Evolutionary conservation across 2,888 invertebrate species (phyloP).

Genomic region (Eutolmus rufibarbis): DNA sequence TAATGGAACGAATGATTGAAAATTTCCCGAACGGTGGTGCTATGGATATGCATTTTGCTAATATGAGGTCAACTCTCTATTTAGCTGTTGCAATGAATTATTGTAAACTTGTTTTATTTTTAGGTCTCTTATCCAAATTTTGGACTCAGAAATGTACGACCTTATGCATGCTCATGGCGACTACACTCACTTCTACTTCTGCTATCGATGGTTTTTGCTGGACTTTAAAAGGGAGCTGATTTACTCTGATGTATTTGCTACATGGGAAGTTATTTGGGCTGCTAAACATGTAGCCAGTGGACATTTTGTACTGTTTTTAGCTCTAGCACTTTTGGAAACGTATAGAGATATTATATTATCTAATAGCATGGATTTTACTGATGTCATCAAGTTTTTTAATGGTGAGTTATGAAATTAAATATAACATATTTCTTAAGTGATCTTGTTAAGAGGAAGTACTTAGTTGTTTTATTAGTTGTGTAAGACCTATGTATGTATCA

Average conservation of each 20-base stretch:
- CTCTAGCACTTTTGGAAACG: conserved; percentile 88
- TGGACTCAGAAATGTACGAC: conserved; percentile 93
- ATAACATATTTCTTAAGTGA: not conserved
- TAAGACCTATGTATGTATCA: too few species aligned
- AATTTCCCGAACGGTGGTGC: conserved; percentile 93
- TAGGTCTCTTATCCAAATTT: conserved; percentile 81
- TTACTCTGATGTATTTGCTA: conserved; percentile 91
- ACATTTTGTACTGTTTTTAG: conserved; percentile 92
- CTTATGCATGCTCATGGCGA: conserved; percentile 94
- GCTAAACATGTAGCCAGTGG: conserved; percentile 83
- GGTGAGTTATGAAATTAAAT: conserved; percentile 67
- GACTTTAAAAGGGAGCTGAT: conserved; percentile 94
- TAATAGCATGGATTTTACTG: conserved; percentile 97
- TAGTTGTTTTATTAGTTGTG: not conserved
- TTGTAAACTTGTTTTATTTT: conserved; percentile 36
- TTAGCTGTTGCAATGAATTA: not conserved
- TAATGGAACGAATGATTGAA: conserved; percentile 89
- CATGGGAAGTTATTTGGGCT: conserved; percentile 98
- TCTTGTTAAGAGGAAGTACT: not conserved
- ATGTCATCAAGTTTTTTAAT: conserved; percentile 97
- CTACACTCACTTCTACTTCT: conserved; percentile 97
- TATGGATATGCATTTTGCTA: conserved; percentile 96
- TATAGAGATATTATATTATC: conserved; percentile 94
- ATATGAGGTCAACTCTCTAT: conserved; percentile 74
- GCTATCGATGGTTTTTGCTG: conserved; percentile 95